Evolutionary conservation across 2,888 invertebrate species (phyloP).

Genomic region (Chalcosyrphus nemorum): DNA sequence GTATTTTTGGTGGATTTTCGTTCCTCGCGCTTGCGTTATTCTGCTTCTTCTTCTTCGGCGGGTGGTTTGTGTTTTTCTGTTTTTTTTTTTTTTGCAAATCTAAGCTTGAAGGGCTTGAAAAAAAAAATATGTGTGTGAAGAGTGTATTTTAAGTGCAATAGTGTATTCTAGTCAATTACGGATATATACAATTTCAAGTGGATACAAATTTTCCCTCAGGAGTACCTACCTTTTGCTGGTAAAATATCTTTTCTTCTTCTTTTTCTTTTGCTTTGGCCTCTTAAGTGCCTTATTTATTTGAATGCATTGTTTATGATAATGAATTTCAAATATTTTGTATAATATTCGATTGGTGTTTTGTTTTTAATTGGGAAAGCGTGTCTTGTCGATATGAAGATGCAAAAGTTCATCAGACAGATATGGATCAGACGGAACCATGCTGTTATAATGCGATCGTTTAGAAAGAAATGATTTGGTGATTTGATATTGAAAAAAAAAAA

Average conservation of each 20-base stretch:
- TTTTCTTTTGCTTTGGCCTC: too few species aligned
- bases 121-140: not conserved
- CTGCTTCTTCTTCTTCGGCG: not conserved
- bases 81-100: not conserved
- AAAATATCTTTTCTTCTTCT: not conserved
- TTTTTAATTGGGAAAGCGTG: constrained; percentile 3
- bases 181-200: not conserved
- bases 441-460: constrained; percentile 43
- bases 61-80: not conserved
- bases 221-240: not conserved
- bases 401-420: constrained; percentile 14
- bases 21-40: constrained; percentile 20
- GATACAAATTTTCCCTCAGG: not conserved
- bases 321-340: constrained; percentile 13
- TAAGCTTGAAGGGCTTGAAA: not conserved
- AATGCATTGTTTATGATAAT: constrained; percentile 26
- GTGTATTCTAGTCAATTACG: not conserved
- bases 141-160: not conserved
- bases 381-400: not conserved
- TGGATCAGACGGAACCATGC: constrained; percentile 22
- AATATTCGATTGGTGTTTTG: not conserved
- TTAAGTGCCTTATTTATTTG: not conserved
- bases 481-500: not conserved
- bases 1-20: constrained; percentile 20
- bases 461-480: not conserved